Evolutionary conservation across 2,797 vertebrate species (phyloP).

Genomic region (Fistularia tabacaria): DNA sequence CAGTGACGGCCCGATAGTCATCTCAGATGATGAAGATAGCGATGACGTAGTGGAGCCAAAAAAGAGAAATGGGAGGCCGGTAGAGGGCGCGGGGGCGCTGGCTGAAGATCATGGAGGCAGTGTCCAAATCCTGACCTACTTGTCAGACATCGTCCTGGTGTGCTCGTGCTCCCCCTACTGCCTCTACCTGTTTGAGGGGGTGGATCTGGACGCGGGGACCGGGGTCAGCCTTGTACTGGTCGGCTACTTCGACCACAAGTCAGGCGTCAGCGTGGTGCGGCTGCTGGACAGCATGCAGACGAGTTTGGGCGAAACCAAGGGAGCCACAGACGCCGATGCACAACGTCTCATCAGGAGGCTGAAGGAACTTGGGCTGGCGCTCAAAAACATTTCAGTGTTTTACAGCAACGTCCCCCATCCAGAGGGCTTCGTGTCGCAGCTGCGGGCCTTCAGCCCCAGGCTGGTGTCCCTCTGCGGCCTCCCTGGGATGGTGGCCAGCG

Average conservation of each 20-base stretch:
- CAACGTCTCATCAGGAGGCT: conserved; percentile 40
- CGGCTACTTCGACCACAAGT: conserved; percentile 56
- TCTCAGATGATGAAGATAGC: conserved; percentile 41
- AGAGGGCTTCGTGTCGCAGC: conserved; percentile 14
- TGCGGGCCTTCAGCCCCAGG: conserved; percentile 40
- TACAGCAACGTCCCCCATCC: conserved; percentile 53
- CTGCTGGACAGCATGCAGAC: conserved; percentile 53
- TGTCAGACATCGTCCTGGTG: conserved; percentile 32
- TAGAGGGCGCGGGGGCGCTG: neutral
- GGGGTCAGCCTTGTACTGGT: conserved; percentile 53
- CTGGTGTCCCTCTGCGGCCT: conserved; percentile 60
- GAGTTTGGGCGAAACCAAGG: neutral
- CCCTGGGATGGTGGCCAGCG: conserved; percentile 39
- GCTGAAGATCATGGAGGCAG: neutral
- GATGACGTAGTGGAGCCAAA: conserved; percentile 3
- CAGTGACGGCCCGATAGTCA: conserved; percentile 2
- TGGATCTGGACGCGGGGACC: conserved; percentile 39
- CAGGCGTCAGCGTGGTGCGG: conserved; percentile 37
- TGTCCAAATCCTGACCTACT: neutral
- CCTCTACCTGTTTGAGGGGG: conserved; percentile 62
- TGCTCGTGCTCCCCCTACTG: conserved; percentile 59
- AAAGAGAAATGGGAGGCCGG: neutral
- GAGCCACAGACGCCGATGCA: neutral
- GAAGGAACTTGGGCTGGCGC: conserved; percentile 26
- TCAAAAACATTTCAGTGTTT: conserved; percentile 59